A percentile compares a stretch with the other conserved stretches of the same genome.
Evolutionary conservation across 2,113 vertebrate genomes (phyloP).

Genomic region (Eubucco bourcierii): DNA sequence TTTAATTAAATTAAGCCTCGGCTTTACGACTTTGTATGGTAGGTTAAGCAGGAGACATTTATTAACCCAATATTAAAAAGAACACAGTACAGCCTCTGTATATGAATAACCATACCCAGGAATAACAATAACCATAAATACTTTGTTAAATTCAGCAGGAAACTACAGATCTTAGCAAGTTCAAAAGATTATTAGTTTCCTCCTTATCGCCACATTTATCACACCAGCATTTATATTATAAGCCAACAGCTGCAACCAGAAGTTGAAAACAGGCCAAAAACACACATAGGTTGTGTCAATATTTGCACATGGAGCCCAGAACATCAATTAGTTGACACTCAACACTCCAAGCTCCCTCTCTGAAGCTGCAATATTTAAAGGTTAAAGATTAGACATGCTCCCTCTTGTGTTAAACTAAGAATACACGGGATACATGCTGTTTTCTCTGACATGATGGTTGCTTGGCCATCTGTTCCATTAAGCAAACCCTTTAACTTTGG

Average conservation of each 20-base stretch:
- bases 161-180: slow-evolving; percentile 4
- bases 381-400: slow-evolving; percentile 78
- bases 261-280: slow-evolving; percentile 49
- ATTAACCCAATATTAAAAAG: slow-evolving; percentile 10
- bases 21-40: not conserved
- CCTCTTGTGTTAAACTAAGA: slow-evolving; percentile 76
- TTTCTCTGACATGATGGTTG: slow-evolving; percentile 70
- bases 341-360: slow-evolving; percentile 60
- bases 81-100: not conserved
- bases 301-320: slow-evolving; percentile 52
- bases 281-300: slow-evolving; percentile 62
- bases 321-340: slow-evolving; percentile 61
- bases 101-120: not conserved
- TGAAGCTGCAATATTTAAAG: slow-evolving; percentile 72
- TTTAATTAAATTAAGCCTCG: not conserved
- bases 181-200: not conserved
- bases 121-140: slow-evolving; percentile 20
- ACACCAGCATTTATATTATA: not conserved
- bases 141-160: not conserved
- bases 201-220: not conserved
- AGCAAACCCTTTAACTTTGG: slow-evolving; percentile 56
- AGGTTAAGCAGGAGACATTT: slow-evolving; percentile 11
- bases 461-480: slow-evolving; percentile 70
- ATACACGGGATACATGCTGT: slow-evolving; percentile 68
- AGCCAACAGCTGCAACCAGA: slow-evolving; percentile 37